Base-by-base conservation (phyloP, 2,797 vertebrate genomes). In the Limnodromus scolopaceus region DNA sequence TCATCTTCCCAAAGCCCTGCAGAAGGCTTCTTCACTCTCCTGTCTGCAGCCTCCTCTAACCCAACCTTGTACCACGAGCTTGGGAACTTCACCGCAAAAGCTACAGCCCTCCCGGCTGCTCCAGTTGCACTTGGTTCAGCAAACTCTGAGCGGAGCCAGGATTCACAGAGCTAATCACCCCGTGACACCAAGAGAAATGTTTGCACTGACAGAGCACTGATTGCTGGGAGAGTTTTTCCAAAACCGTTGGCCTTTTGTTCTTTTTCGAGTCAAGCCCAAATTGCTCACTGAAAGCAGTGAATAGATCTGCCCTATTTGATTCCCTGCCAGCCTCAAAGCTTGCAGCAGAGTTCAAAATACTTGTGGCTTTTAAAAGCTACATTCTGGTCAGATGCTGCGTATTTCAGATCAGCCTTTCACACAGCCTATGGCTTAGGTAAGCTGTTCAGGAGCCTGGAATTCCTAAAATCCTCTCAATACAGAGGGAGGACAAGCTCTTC, bases 181-280 rank as follows among this genome's bases (percentile, higher is more conserved):
- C 0, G 0, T 76, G 83, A 82, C 80, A 94, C 38, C 66, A 60
- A 49, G n/a, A 48, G 77, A 93, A 90, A 89, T 36, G 32, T 89
- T 60, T 82, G 93, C 80, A 77, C 34, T 72, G 77, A 94, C 85
- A 76, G 43, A 93, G 55, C 83, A 36, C 66, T 75, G 78, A 92
- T 51, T 68, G 68, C 90, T 82, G 84, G 45, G 68, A 94, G 45
- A 91, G 68, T 66, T 86, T 54, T 93, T 78, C 84, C 71, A 68
- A 96, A 95, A 60, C 68, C 0, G 0, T 25, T 92, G 88, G 71
- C 60, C 95, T 96, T 94, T 82, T 96, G 94, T 91, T 96, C 88
- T 88, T 84, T 74, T 80, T 57, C 36, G 3, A 94, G 81, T 64
- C 78, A 80, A 88, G 69, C 36, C 18, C 80, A 65, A 92, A 91